Percentiles rank a stretch among this genome's conserved stretches.
Evolutionary conservation across 1,140 invertebrate genomes (phyloP).

Genomic region (Scaptomyza pallida): DNA sequence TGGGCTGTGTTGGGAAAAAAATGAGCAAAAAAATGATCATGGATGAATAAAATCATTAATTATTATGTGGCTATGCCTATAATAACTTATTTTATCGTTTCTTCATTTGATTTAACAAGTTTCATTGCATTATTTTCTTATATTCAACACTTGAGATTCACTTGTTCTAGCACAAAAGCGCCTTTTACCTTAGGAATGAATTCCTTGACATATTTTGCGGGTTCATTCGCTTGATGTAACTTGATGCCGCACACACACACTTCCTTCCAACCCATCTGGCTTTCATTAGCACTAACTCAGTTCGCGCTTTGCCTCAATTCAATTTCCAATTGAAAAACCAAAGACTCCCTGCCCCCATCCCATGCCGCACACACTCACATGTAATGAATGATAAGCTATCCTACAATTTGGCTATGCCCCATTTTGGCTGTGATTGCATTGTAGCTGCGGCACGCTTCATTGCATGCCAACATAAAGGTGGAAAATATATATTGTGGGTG

Average conservation of each 20-base stretch:
- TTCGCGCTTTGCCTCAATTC: slow-evolving; percentile 17
- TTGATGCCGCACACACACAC: slow-evolving; percentile 3
- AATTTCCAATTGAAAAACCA: slow-evolving; percentile 41
- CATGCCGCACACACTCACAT: slow-evolving; percentile 8
- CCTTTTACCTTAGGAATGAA: slow-evolving; percentile 15
- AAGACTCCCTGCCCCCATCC: slow-evolving; percentile 18
- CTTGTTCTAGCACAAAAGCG: background rate
- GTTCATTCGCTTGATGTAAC: slow-evolving; percentile 9
- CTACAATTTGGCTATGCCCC: slow-evolving; percentile 55
- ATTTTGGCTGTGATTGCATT: slow-evolving; percentile 50
- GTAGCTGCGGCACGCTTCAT: slow-evolving; percentile 58
- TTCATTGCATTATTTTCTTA: too few species aligned
- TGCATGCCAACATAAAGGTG: slow-evolving; percentile 52
- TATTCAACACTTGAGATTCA: background rate
- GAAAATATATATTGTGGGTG: slow-evolving; percentile 1
- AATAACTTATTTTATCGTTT: too few species aligned
- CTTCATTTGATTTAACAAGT: background rate
- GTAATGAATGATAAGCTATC: slow-evolving; percentile 58
- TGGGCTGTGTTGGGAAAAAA: too few species aligned
- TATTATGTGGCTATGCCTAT: too few species aligned
- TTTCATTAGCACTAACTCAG: slow-evolving; percentile 35
- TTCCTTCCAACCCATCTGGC: background rate
- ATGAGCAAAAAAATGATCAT: too few species aligned
- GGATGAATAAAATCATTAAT: too few species aligned
- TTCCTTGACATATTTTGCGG: slow-evolving; percentile 18